These are phyloP conservation scores for Doryteuthis pealeii DNA, from an alignment of 1,140 invertebrate genomes.

Conservation along the genomic window DNA sequence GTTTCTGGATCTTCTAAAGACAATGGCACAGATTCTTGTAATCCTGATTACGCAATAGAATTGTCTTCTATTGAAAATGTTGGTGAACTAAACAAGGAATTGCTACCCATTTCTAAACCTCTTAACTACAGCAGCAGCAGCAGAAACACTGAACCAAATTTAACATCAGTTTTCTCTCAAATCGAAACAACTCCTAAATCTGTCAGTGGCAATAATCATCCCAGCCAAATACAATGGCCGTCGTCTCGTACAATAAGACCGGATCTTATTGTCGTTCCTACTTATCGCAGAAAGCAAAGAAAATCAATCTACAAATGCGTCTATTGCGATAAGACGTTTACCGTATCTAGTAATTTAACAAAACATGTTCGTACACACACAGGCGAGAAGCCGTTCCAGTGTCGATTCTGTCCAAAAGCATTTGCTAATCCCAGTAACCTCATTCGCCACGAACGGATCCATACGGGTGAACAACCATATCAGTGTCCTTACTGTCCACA, in stretches of 20 bases:
- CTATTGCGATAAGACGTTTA: slow-evolving; percentile 54
- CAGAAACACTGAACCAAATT: neutral
- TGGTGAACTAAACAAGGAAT: too few relatives aligned
- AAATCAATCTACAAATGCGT: slow-evolving; percentile 44
- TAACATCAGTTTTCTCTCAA: neutral
- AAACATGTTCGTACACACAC: slow-evolving; percentile 61
- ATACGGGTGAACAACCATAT: slow-evolving; percentile 32
- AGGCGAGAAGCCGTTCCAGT: slow-evolving; percentile 54
- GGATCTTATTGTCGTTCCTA: neutral
- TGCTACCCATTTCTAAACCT: neutral
- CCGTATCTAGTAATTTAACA: slow-evolving; percentile 58
- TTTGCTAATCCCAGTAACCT: slow-evolving; percentile 49
- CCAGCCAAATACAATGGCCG: neutral
- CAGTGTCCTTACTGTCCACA: slow-evolving; percentile 68
- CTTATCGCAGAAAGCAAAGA: neutral
- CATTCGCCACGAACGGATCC: slow-evolving; percentile 27
- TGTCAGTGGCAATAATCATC: neutral
- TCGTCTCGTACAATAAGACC: neutral
- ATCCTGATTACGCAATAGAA: too few relatives aligned
- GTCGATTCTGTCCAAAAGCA: slow-evolving; percentile 18
- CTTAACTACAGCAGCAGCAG: neutral
- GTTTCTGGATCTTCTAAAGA: too few relatives aligned
- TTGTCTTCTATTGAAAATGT: too few relatives aligned
- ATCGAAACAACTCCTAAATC: neutral
- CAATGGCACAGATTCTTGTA: too few relatives aligned